These are phyloP conservation scores for Lytechinus variegatus DNA, from an alignment of 35 echinoderm and acorn worm genomes.

Conservation along the genomic window DNA sequence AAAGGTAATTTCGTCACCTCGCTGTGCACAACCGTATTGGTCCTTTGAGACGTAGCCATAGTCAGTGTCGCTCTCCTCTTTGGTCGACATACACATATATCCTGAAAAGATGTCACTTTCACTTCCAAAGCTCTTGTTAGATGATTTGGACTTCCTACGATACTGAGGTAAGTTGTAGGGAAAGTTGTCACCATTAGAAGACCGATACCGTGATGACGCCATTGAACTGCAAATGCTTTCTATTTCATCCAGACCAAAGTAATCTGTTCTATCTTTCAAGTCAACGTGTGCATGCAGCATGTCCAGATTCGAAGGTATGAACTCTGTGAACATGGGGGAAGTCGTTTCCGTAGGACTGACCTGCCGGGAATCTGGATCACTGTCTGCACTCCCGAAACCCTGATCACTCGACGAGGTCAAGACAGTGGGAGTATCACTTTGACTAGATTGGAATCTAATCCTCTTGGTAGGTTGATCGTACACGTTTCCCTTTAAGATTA, in stretches of 20 bases:
- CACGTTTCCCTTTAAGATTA: background rate
- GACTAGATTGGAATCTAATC: background rate
- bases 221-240: conserved; percentile 1
- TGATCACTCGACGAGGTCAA: conserved; percentile 27
- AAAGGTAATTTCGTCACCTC: background rate
- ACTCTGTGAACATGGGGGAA: background rate
- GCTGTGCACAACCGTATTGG: background rate
- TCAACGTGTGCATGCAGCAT: background rate
- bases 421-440: background rate
- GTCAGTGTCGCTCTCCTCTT: background rate
- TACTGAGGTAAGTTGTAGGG: background rate
- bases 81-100: conserved; percentile 31
- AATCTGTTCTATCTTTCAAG: conserved; percentile 3
- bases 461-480: background rate
- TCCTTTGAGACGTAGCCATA: conserved; percentile 15
- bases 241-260: background rate
- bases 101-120: conserved; percentile 16
- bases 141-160: background rate
- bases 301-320: background rate
- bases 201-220: background rate
- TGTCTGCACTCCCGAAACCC: conserved; percentile 35
- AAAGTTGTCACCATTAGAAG: background rate
- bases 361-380: conserved; percentile 23
- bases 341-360: conserved; percentile 33
- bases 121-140: conserved; percentile 23